Evolutionary conservation across 2,113 vertebrate genomes (phyloP), one percentile per base, ranked within the genome.

Genomic region (Vidua chalybeata): DNA sequence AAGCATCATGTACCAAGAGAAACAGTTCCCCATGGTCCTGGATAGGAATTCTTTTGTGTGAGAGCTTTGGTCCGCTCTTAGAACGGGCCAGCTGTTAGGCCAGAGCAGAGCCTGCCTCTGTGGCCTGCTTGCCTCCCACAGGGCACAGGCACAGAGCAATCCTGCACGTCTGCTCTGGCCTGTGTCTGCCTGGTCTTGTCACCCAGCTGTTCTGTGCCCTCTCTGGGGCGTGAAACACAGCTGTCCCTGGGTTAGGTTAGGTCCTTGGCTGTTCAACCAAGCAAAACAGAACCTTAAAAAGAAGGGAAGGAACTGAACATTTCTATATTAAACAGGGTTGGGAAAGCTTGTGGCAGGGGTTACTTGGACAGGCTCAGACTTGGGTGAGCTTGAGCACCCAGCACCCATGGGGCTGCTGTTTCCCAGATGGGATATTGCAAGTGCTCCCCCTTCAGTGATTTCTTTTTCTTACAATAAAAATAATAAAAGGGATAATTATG

Each of bases 181-280:
- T 10, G 2, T 18, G 1, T 37, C 77, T 43, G 33, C 43, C 26
- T 24, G 17, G 5, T 26, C 41, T 9, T 17, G n/a, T 6, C 39
- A 52, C 66, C 26, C 71, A 28, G 1, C 2, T n/a, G 5, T 10
- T 23, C 35, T 7, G 6, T 43, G 59, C 14, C 33, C 21, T 39
- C 31, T 58, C 0, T 0, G 28, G 7, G 16, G 4, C n/a, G 46
- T 48, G 68, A 82, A 33, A 52, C 1, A 1, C 51, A 55, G 26
- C 37, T 3, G 3, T 13, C 37, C 19, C n/a, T 15, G 17, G 23
- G 35, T 27, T 45, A 20, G 31, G 21, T 51, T 13, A 5, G 28
- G 9, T 49, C 12, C 7, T 9, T 30, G 14, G 35, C 75, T 79
- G 7, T 28, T 72, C 45, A 54, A 83, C 0, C 1, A 73, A 63